A percentile compares a stretch with the other conserved stretches of the same genome.
These are phyloP conservation scores for Anguilla japonica DNA, from an alignment of 2,113 vertebrate genomes.

Conservation along the genomic window DNA sequence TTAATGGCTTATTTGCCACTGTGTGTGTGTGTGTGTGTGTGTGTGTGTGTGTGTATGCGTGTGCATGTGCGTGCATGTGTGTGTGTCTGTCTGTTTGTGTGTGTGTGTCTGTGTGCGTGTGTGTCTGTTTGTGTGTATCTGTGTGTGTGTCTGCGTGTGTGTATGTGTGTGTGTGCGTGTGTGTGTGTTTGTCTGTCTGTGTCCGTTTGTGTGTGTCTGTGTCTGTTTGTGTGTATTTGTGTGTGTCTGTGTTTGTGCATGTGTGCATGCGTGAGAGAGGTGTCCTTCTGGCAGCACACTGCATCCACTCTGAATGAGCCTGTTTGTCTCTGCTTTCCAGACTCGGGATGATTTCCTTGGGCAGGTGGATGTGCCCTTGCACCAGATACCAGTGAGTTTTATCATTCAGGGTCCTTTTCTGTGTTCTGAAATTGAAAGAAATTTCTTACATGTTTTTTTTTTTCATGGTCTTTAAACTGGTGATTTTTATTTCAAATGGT, in stretches of 20 bases:
- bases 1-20: no score
- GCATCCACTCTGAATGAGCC: background rate
- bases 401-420: background rate
- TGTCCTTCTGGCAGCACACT: background rate
- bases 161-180: background rate
- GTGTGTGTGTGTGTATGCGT: background rate
- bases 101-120: no score
- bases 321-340: slow-evolving; percentile 60
- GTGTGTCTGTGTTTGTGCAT: background rate
- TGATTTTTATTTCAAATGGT: background rate
- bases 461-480: background rate
- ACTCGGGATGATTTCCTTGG: slow-evolving; percentile 97
- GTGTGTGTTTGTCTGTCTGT: background rate
- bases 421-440: background rate
- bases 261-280: background rate
- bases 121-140: no score
- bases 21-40: no score
- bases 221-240: background rate
- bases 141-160: background rate
- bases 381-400: slow-evolving; percentile 89
- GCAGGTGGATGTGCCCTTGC: slow-evolving; percentile 93
- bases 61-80: no score
- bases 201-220: background rate
- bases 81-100: no score
- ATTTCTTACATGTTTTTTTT: background rate